A percentile compares a stretch with the other conserved stretches of the same genome.
Conservation (phyloP, 2,113 vertebrate species). For the Plecturocebus donacophilus region DNA sequence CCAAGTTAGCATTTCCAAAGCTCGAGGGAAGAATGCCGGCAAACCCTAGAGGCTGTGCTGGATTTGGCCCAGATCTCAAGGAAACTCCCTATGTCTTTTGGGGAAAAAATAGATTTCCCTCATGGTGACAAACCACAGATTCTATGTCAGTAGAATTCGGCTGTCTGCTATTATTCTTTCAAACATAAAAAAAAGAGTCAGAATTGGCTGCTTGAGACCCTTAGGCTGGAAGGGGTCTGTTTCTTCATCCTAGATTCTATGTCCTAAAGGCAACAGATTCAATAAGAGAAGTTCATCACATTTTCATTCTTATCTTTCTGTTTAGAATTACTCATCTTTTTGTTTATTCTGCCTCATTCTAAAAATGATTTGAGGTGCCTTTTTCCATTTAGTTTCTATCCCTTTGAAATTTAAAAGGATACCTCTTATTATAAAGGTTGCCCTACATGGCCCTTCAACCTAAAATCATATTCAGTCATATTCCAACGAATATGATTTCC, state of each 20-base stretch:
- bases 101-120: background rate
- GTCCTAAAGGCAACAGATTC: background rate
- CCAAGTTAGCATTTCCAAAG: background rate
- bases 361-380: background rate
- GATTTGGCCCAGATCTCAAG: background rate
- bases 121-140: background rate
- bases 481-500: background rate
- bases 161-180: background rate
- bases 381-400: background rate
- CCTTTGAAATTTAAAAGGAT: background rate
- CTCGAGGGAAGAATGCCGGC: background rate
- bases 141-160: background rate
- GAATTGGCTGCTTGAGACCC: background rate
- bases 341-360: background rate
- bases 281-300: background rate
- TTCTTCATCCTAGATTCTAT: background rate
- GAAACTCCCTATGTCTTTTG: background rate
- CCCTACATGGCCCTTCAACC: fast-evolving
- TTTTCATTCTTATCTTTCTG: background rate
- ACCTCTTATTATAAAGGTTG: background rate
- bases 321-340: no score
- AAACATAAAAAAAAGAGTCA: background rate
- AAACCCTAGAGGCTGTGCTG: background rate
- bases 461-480: background rate
- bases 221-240: background rate